phyloP scores from a whole-genome alignment of 2,113 vertebrate genomes.

The Xenopus borealis region DNA sequence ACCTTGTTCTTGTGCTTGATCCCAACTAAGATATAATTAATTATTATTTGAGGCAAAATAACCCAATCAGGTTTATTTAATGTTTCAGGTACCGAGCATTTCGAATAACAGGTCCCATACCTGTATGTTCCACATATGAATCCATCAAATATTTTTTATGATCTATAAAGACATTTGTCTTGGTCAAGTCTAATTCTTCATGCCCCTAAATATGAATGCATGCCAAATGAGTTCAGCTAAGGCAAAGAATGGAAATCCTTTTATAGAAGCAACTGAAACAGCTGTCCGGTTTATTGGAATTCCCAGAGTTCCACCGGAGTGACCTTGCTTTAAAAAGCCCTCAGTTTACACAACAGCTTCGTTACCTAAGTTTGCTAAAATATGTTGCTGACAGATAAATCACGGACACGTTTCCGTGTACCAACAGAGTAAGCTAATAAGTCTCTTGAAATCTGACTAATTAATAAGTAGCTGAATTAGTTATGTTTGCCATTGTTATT shows the following conservation, averaged over 20 bases:
- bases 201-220: neutral
- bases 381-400: slow-evolving; percentile 19
- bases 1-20: too few relatives aligned
- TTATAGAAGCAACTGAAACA: slow-evolving; percentile 6
- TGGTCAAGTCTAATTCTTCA: neutral
- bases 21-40: too few relatives aligned
- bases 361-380: slow-evolving; percentile 16
- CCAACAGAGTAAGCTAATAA: neutral
- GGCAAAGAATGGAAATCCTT: neutral
- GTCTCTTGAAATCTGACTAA: slow-evolving; percentile 12
- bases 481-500: neutral
- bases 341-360: neutral
- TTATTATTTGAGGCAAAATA: too few relatives aligned
- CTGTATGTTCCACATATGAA: too few relatives aligned
- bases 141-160: too few relatives aligned
- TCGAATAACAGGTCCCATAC: too few relatives aligned
- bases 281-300: neutral
- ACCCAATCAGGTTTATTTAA: too few relatives aligned
- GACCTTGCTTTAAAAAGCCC: slow-evolving; percentile 36
- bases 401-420: neutral
- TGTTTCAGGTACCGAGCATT: too few relatives aligned
- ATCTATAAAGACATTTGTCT: too few relatives aligned
- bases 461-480: slow-evolving; percentile 5
- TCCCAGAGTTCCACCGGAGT: slow-evolving; percentile 24
- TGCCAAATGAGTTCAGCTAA: too few relatives aligned